A percentile compares a stretch with the other conserved stretches of the same genome.
Conservation (phyloP, 53 echinoderm and acorn worm species). For the Pentamera pediparva region DNA sequence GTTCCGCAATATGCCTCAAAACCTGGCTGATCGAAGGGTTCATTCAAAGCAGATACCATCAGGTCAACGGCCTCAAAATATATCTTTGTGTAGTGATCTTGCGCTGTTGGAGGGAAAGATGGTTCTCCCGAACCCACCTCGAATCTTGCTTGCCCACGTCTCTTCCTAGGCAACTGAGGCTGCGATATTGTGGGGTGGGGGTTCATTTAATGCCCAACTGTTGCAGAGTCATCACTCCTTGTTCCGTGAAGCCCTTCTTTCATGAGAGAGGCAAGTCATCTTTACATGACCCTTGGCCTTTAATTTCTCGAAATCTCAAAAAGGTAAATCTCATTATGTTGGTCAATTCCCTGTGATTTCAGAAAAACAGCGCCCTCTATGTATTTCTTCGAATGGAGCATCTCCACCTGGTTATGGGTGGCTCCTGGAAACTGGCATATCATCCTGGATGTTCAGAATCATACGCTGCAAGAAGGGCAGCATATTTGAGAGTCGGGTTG, state of each 20-base stretch:
- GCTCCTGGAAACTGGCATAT: too few species aligned
- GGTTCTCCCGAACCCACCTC: constrained; percentile 2
- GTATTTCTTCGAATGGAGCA: too few species aligned
- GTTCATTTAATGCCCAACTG: not conserved
- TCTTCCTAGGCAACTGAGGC: constrained; percentile 2
- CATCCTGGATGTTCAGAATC: too few species aligned
- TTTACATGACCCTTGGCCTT: not conserved
- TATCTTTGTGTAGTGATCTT: not conserved
- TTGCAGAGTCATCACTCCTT: too few species aligned
- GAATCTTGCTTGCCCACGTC: not conserved
- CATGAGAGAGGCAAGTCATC: not conserved
- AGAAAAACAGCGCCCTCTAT: too few species aligned
- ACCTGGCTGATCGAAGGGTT: constrained; percentile 3
- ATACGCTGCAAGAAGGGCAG: too few species aligned
- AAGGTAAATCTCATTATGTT: too few species aligned
- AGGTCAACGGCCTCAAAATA: constrained; percentile 28
- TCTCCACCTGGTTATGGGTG: too few species aligned
- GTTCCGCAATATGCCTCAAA: not conserved
- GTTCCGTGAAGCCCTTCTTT: constrained; percentile 1
- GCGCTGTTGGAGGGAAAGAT: constrained; percentile 11
- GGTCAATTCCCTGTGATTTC: too few species aligned
- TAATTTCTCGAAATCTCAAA: too few species aligned
- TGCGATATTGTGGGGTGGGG: not conserved
- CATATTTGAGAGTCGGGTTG: too few species aligned
- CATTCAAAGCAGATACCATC: constrained; percentile 8